phyloP scores from a whole-genome alignment of 1,140 invertebrate species.

The Dreissena polymorpha region DNA sequence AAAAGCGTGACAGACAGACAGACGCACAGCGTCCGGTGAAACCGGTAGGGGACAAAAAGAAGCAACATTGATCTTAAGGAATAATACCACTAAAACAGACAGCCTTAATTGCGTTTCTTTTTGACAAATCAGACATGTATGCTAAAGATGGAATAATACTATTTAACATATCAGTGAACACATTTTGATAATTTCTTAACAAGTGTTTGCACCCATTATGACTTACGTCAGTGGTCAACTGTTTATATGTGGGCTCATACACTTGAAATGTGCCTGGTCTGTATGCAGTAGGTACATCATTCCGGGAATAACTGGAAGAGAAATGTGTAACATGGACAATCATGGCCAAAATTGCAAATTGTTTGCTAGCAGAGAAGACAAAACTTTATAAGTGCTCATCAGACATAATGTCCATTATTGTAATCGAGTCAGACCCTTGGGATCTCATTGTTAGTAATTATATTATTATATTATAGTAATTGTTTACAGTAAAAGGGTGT shows the following conservation, averaged over 20 bases:
- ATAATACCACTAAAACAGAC: not conserved
- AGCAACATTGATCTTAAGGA: not conserved
- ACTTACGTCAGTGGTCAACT: not conserved
- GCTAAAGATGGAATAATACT: not conserved
- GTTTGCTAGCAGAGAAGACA: not conserved
- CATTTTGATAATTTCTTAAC: not conserved
- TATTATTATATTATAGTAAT: no score
- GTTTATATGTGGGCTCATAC: not conserved
- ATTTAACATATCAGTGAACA: not conserved
- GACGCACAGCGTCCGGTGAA: no score
- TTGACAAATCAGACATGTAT: not conserved
- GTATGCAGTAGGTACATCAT: constrained; percentile 13
- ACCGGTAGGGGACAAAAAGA: no score
- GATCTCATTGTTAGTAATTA: not conserved
- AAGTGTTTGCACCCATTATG: not conserved
- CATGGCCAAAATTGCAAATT: not conserved
- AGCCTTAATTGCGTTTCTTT: not conserved
- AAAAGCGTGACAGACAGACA: no score
- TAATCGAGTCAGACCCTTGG: not conserved
- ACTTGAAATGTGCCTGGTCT: not conserved
- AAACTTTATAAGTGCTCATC: not conserved
- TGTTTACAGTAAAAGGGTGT: no score
- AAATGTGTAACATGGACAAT: not conserved
- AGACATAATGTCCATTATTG: not conserved
- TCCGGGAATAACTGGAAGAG: not conserved